Evolutionary conservation across 2,888 invertebrate species (phyloP).

Genomic region (Homarus gammarus): DNA sequence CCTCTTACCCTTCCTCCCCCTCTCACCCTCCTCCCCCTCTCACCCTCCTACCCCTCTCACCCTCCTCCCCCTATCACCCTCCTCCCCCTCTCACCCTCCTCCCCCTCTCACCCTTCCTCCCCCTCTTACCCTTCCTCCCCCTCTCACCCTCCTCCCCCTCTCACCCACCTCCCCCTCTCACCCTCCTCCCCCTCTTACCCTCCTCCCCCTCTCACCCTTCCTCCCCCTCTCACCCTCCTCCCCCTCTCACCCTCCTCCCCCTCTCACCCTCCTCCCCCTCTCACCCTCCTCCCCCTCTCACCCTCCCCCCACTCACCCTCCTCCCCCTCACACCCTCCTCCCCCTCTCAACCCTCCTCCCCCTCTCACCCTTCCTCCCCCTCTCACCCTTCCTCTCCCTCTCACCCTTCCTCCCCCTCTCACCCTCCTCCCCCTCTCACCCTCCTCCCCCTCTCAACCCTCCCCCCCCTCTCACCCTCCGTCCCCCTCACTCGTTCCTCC

Average conservation of each 20-base stretch:
- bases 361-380: slow-evolving; percentile 10
- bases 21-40: slow-evolving; percentile 16
- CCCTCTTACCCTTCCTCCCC: background rate
- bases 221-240: background rate
- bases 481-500: background rate
- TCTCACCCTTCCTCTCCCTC: slow-evolving; percentile 16
- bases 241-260: slow-evolving; percentile 9
- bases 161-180: background rate
- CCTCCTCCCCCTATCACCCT: background rate
- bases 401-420: background rate
- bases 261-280: background rate
- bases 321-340: background rate
- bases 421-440: background rate
- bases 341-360: background rate
- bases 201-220: background rate
- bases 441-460: background rate
- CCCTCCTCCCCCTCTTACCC: background rate
- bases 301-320: background rate
- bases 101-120: background rate
- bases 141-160: background rate
- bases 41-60: slow-evolving; percentile 6
- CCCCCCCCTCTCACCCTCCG: background rate
- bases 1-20: background rate
- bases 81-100: background rate
- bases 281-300: slow-evolving; percentile 8